Conservation (phyloP, 1,140 invertebrate genomes). For the Heliconius congener region DNA sequence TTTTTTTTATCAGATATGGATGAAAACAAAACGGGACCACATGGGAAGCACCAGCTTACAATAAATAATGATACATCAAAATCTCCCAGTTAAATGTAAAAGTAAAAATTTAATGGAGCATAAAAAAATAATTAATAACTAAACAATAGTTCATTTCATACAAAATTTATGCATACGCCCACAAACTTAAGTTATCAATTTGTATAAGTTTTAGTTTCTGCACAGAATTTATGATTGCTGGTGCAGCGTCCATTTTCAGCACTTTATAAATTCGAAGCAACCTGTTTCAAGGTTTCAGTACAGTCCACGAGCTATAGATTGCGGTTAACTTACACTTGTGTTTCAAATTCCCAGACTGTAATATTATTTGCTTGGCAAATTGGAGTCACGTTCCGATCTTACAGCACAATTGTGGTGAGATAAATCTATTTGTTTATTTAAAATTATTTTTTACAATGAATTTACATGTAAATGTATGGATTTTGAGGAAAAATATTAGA, state of each 20-base stretch:
- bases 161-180: no score
- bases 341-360: not conserved
- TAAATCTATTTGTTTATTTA: not conserved
- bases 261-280: not conserved
- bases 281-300: not conserved
- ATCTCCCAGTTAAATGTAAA: no score
- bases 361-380: conserved; percentile 2
- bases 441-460: not conserved
- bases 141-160: no score
- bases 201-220: not conserved
- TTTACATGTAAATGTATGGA: no score
- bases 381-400: conserved; percentile 1
- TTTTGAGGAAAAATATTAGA: no score
- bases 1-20: no score
- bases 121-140: no score
- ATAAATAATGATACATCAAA: no score
- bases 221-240: not conserved
- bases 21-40: no score
- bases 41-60: no score
- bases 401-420: not conserved
- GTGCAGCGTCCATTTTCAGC: not conserved
- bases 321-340: not conserved
- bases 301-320: not conserved
- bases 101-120: no score
- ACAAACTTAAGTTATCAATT: no score